Conservation (phyloP, 2,888 invertebrate genomes). For the Nemapogon koenigi region DNA sequence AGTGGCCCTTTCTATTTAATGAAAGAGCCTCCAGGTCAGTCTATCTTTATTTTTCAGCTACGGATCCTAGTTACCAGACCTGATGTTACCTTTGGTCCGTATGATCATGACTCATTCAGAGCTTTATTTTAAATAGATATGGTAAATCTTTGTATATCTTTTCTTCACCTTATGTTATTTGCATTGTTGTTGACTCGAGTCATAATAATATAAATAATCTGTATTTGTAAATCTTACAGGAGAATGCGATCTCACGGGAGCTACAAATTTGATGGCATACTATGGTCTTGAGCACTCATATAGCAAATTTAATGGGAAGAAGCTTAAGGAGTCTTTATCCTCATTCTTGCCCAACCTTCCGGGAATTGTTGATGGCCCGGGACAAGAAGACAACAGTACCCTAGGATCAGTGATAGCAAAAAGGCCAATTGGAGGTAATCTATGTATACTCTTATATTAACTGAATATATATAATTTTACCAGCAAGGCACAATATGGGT, state of each 20-base stretch:
- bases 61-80: conserved; percentile 14
- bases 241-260: conserved; percentile 93
- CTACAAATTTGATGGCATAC: conserved; percentile 95
- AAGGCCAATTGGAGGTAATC: conserved; percentile 92
- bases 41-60: conserved; percentile 1
- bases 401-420: conserved; percentile 94
- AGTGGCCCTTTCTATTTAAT: conserved; percentile 98
- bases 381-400: conserved; percentile 84
- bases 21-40: conserved; percentile 91
- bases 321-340: conserved; percentile 92
- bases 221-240: too few relatives aligned
- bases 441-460: too few relatives aligned
- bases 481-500: too few relatives aligned
- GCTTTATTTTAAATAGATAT: too few relatives aligned
- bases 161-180: too few relatives aligned
- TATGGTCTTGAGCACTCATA: conserved; percentile 97
- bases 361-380: conserved; percentile 94
- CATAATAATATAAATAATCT: too few relatives aligned
- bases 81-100: not conserved
- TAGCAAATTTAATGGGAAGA: conserved; percentile 97
- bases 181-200: too few relatives aligned
- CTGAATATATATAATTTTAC: not conserved
- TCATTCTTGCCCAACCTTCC: conserved; percentile 95
- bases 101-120: not conserved
- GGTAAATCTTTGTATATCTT: too few relatives aligned